Base-by-base conservation (phyloP, 2,797 vertebrate genomes). In the Delichon dasypus region DNA sequence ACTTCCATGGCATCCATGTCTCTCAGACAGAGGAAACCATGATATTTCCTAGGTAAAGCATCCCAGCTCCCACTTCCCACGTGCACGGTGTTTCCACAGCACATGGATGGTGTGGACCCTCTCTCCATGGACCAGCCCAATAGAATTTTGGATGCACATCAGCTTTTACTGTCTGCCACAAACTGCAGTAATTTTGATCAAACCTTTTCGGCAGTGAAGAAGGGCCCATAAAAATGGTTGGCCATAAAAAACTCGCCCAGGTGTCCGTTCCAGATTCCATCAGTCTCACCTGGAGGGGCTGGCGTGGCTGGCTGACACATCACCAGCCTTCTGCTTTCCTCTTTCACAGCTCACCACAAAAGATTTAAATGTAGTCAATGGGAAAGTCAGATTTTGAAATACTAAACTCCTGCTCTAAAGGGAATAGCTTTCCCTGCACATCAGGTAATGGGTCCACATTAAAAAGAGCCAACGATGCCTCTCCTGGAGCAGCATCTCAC, bases 61-160 rank as follows among this genome's bases (percentile, higher is more conserved):
- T 26, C 51, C 38, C 58, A 84, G 26, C 34, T 80, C 15, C 38
- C 58, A 27, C 15, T 55, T 60, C 48, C n/a, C 57, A 68, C 8
- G 5, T 0, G 0, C 2, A 1, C 5, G 10, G 2, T 8, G 13
- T 47, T 64, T 48, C 55, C 71, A 21, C 23, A 45, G 8, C 10
- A 19, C 48, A 13, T 3, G 10, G 36, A 2, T 14, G 16, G 2
- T 19, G 5, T 45, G 36, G 47, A 16, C 20, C 65, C 50, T 55
- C 50, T 50, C 78, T 58, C 58, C 11, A 10, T 8, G 1, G 54
- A 23, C 19, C 25, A 23, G 11, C 55, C 62, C 44, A 29, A 36
- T 2, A 10, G 36, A 66, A 34, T 62, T 88, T 34, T 75, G 21
- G 64, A 34, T 23, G 16, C 23, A 71, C 29, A 11, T 5, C 36